A percentile compares a stretch with the other conserved stretches of the same genome.
phyloP scores from a whole-genome alignment of 2,113 vertebrate species.

The Aldabrachelys gigantea region DNA sequence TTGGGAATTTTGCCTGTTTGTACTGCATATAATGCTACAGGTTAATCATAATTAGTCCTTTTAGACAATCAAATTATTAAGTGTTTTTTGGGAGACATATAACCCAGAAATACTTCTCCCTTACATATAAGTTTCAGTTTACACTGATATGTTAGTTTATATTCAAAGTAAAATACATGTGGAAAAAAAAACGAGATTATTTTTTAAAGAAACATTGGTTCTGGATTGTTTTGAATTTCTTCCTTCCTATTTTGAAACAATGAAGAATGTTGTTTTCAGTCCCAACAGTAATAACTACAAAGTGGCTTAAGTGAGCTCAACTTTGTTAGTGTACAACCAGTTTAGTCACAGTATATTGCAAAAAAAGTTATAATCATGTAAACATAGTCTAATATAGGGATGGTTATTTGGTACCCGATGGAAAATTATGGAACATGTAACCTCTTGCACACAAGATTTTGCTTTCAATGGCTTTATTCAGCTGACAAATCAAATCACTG shows the following conservation, averaged over 20 bases:
- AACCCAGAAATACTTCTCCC: neutral
- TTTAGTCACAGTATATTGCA: neutral
- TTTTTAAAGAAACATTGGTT: neutral
- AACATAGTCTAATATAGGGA: neutral
- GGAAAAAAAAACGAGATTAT: neutral
- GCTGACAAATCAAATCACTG: neutral
- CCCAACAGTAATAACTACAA: neutral
- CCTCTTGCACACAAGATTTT: neutral
- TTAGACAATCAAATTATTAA: neutral
- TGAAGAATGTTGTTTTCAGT: neutral
- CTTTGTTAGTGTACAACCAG: rapidly evolving
- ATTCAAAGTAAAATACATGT: neutral
- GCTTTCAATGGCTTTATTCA: neutral
- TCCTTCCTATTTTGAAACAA: neutral
- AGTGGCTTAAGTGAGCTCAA: neutral
- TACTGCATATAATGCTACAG: neutral
- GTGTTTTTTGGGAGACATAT: neutral
- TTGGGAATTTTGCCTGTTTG: neutral
- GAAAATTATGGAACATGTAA: neutral
- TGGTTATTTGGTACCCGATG: neutral
- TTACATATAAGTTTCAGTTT: neutral
- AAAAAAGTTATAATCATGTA: neutral
- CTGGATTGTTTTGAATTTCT: neutral
- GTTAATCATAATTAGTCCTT: neutral
- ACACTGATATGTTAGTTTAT: neutral